Evolutionary conservation across 2,797 vertebrate genomes (phyloP), one percentile per base, ranked within the genome.

Genomic region (Manis javanica): DNA sequence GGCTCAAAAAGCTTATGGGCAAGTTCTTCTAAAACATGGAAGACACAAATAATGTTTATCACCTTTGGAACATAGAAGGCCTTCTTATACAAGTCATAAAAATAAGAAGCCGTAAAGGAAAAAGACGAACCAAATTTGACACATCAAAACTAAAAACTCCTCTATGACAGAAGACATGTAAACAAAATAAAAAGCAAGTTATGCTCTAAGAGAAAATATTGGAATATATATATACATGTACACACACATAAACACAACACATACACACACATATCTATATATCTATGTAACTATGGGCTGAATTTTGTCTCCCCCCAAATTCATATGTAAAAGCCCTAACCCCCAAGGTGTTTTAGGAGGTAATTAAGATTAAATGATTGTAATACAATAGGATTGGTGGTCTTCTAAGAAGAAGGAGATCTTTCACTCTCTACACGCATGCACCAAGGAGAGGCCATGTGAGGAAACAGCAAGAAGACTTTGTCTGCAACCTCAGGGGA

Each of bases 111-210:
- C 39, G 15, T 61, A 69, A 61, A 87, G 37, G 39, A 72, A 92
- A 92, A 78, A 88, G 3, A 78, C 59, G 68, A 89, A 31, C 21
- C 21, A 68, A 77, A 71, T 83, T 34, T 49, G 69, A 77, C 46
- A 64, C 18, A 57, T 49, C 42, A 57, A 91, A 91, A 69, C n/a
- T 71, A 66, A 94, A 90, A 79, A 15, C 34, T 42, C 87, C 69
- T 59, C 57, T 59, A 29, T 71, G 37, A 90, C 12, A 63, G 69
- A 95, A 84, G 42, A 84, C 24, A 68, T 18, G 68, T 64, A 61
- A 91, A 83, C 49, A 77, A 92, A 92, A 72, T 84, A 31, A 68
- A 29, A 93, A 74, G 29, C 34, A 79, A 89, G 37, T 69, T 75
- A 64, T 34, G 29, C 9, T 83, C 15, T 71, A 57, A 18, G 42